Evolutionary conservation across 92 coral and sea anemone genomes (phyloP).

Genomic region (Porites cylindrica): DNA sequence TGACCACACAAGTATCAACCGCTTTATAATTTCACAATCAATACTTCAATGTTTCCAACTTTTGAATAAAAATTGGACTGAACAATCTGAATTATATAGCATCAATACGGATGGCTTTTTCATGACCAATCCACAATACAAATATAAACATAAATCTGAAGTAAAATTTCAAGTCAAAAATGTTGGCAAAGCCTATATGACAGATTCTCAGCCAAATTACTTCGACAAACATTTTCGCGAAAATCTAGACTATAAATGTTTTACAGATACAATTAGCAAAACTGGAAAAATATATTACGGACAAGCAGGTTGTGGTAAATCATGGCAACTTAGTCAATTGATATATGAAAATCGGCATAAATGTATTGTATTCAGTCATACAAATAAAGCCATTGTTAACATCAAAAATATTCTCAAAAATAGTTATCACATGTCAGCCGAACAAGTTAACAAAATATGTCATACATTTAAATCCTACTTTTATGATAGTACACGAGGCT

Average conservation of each 20-base stretch:
- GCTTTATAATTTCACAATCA: background rate
- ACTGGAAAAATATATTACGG: background rate
- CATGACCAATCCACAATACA: constrained; percentile 26
- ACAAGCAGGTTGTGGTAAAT: constrained; percentile 40
- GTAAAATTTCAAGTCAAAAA: constrained; percentile 9
- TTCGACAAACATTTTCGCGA: constrained; percentile 60
- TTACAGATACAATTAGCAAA: constrained; percentile 9
- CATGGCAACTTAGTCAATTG: background rate
- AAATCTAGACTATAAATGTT: constrained; percentile 18
- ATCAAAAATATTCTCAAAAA: background rate
- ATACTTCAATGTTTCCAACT: background rate
- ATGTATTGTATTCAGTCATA: background rate
- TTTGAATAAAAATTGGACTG: background rate
- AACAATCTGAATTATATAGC: constrained; percentile 3
- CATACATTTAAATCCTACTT: no score
- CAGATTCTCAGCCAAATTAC: background rate
- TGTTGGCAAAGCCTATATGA: constrained; percentile 27
- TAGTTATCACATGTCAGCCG: background rate
- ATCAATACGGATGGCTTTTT: constrained; percentile 47
- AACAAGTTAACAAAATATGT: background rate
- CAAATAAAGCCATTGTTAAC: constrained; percentile 49
- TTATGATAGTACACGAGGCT: background rate
- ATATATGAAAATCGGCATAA: background rate
- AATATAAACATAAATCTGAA: constrained; percentile 29
- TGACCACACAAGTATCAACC: background rate